Conservation (phyloP, 2,113 vertebrate species). For the Motacilla alba region DNA sequence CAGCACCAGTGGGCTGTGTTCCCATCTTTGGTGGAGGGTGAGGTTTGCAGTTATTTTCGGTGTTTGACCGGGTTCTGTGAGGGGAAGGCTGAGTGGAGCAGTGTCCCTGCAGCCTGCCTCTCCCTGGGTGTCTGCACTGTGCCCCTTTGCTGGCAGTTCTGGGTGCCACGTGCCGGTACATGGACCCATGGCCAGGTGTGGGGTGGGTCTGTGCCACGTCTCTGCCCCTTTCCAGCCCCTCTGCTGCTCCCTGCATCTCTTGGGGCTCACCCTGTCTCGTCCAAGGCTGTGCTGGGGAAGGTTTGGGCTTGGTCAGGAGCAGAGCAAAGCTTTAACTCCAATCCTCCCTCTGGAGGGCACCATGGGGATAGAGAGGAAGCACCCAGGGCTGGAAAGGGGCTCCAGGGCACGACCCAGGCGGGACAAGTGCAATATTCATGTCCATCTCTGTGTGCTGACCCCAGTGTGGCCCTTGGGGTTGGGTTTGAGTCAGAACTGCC, state of each 20-base stretch:
- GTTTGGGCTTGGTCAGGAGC: neutral
- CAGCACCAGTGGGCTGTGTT: neutral
- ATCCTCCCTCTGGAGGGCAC: neutral
- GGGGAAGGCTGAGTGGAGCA: neutral
- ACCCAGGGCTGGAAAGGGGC: neutral
- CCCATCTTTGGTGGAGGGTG: neutral
- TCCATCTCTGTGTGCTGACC: neutral
- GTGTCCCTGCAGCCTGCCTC: neutral
- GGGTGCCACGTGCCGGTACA: fast-evolving
- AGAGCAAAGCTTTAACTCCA: neutral
- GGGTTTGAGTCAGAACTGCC: neutral
- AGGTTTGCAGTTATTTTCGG: neutral
- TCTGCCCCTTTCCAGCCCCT: neutral
- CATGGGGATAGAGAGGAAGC: neutral
- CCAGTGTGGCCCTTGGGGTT: neutral
- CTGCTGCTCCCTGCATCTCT: neutral
- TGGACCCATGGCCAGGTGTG: neutral
- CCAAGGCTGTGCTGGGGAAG: neutral
- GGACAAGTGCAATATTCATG: conserved; percentile 34
- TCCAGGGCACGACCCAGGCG: fast-evolving
- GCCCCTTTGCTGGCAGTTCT: neutral
- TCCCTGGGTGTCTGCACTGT: neutral
- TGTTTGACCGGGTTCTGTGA: neutral
- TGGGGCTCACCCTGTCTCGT: neutral
- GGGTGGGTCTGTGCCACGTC: neutral